Conservation (phyloP, 2,888 invertebrate genomes). For the Pyrrhosoma nymphula region DNA sequence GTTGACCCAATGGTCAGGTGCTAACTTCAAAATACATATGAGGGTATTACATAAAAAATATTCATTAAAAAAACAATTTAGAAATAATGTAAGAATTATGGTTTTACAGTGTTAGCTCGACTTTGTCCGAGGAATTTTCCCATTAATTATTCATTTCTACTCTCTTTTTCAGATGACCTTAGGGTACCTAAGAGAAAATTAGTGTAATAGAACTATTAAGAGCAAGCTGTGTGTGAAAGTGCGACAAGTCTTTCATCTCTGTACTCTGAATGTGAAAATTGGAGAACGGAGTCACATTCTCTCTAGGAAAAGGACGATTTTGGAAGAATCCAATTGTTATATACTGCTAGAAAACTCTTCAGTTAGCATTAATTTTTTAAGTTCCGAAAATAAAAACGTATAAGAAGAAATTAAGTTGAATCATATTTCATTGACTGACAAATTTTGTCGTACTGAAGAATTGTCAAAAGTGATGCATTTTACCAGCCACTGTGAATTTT, state of each 20-base stretch:
- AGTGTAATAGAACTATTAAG: background rate
- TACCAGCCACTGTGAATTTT: background rate
- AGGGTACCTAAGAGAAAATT: background rate
- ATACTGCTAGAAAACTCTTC: background rate
- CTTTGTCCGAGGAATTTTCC: too few species aligned
- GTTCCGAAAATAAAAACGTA: background rate
- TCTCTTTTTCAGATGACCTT: background rate
- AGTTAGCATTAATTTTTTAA: background rate
- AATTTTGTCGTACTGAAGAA: background rate
- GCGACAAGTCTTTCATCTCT: background rate
- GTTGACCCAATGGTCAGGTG: too few species aligned
- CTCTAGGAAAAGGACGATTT: background rate
- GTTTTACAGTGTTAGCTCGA: too few species aligned
- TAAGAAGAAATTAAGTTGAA: background rate
- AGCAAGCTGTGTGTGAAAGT: background rate
- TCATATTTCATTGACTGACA: background rate
- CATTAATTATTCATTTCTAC: background rate
- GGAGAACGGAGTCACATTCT: background rate
- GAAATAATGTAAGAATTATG: too few species aligned
- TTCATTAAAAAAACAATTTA: too few species aligned
- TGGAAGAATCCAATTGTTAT: background rate
- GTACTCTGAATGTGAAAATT: background rate
- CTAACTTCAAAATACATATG: too few species aligned
- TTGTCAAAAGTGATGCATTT: background rate
- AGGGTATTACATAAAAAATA: too few species aligned